Percentiles rank a stretch among this genome's conserved stretches.
These are phyloP conservation scores for Embidobia sp. DNA, from an alignment of 2,888 invertebrate species.

Conservation along the genomic window DNA sequence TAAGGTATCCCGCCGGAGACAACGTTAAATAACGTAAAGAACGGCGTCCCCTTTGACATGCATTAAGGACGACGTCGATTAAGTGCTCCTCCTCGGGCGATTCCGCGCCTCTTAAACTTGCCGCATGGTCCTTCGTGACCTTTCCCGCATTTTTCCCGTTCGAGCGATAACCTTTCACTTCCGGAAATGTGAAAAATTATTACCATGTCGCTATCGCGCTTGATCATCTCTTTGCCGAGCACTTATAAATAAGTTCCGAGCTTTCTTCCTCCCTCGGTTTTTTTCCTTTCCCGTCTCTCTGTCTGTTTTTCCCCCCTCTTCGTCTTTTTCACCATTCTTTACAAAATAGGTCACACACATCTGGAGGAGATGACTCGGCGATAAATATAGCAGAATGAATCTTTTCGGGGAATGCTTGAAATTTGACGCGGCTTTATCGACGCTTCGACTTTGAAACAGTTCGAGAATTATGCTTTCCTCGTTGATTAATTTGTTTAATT, in stretches of 20 bases:
- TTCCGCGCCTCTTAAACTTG: constrained; percentile 38
- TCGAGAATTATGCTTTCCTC: too few species aligned
- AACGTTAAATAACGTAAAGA: constrained; percentile 70
- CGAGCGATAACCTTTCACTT: constrained; percentile 29
- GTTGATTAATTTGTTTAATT: too few species aligned
- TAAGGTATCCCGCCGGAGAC: constrained; percentile 67
- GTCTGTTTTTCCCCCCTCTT: too few species aligned
- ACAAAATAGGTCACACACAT: constrained; percentile 14
- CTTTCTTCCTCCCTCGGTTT: too few species aligned
- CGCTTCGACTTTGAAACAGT: too few species aligned
- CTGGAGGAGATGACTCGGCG: constrained; percentile 10
- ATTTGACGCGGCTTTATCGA: not conserved
- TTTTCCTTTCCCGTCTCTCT: too few species aligned
- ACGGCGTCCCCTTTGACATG: constrained; percentile 72
- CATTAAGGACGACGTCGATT: constrained; percentile 73
- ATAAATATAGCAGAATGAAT: not conserved
- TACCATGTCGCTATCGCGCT: constrained; percentile 6
- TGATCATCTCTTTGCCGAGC: constrained; percentile 14
- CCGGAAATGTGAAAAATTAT: constrained; percentile 38
- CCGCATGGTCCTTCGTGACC: too few species aligned
- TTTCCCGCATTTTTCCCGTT: constrained; percentile 21
- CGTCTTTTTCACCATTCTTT: not conserved
- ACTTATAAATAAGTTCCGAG: too few species aligned
- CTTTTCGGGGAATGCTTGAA: constrained; percentile 1
- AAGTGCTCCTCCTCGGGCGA: constrained; percentile 72